A percentile compares a stretch with the other conserved stretches of the same genome.
These are phyloP conservation scores for Porites cylindrica DNA, from an alignment of 92 coral and sea anemone species.

Conservation along the genomic window DNA sequence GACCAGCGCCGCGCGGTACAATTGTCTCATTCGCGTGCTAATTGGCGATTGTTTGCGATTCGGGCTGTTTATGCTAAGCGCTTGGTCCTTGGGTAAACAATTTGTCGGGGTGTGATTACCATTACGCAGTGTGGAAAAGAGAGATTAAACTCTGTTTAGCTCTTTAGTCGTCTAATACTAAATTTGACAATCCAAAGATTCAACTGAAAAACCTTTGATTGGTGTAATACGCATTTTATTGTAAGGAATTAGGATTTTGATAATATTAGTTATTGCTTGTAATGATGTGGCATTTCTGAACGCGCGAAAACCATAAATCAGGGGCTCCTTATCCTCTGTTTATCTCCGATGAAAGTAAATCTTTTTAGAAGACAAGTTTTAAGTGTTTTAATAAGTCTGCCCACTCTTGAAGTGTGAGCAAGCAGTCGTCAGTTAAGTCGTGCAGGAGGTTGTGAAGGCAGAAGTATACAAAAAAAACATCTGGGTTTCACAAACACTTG, in stretches of 20 bases:
- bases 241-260: constrained; percentile 4
- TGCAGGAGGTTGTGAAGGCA: neutral
- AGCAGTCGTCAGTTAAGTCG: neutral
- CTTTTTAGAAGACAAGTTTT: constrained; percentile 10
- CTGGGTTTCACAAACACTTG: constrained; percentile 26
- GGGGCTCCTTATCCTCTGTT: constrained; percentile 16
- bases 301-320: constrained; percentile 32
- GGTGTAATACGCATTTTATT: neutral
- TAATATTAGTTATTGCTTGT: neutral
- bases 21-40: constrained; percentile 40
- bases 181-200: too few species aligned
- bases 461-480: neutral
- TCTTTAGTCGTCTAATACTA: neutral
- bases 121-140: constrained; percentile 35
- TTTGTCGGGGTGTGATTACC: constrained; percentile 48
- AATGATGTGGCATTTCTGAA: neutral
- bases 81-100: constrained; percentile 48
- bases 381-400: neutral
- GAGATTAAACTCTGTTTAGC: constrained; percentile 48
- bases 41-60: constrained; percentile 54
- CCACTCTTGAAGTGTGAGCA: neutral
- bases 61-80: constrained; percentile 48
- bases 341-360: constrained; percentile 49
- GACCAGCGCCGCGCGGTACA: constrained; percentile 35
- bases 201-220: neutral